Conservation (phyloP, 2,888 invertebrate species). For the Podotricha telesiphe region DNA sequence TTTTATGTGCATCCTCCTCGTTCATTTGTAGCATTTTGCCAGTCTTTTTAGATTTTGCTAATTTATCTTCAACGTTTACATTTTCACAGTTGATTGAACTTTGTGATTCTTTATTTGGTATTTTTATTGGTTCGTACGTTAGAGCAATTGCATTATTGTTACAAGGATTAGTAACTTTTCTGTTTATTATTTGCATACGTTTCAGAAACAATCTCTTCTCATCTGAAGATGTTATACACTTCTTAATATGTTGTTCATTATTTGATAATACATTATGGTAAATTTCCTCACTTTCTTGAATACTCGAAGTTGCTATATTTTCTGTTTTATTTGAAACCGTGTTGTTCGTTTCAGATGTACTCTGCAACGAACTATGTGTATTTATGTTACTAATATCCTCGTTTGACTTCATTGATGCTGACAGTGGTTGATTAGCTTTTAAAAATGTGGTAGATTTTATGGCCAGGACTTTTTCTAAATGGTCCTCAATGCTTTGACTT, state of each 20-base stretch:
- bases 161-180: slow-evolving; percentile 55
- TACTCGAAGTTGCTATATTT: background rate
- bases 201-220: slow-evolving; percentile 57
- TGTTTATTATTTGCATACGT: slow-evolving; percentile 63
- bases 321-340: background rate
- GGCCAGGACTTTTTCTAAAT: background rate
- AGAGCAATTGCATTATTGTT: slow-evolving; percentile 60
- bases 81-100: background rate
- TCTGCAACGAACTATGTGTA: background rate
- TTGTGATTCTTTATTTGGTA: slow-evolving; percentile 21
- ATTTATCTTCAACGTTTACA: background rate
- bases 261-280: background rate
- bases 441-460: background rate
- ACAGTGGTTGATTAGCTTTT: background rate
- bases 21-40: background rate
- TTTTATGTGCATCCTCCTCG: background rate
- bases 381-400: background rate
- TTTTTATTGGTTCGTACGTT: slow-evolving; percentile 53
- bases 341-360: background rate
- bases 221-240: background rate
- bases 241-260: slow-evolving; percentile 1
- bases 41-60: background rate
- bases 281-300: slow-evolving; percentile 4
- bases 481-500: background rate
- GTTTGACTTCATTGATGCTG: background rate